These are phyloP conservation scores for Apodemus speciosus DNA, from an alignment of 2,113 vertebrate genomes.

Conservation along the genomic window DNA sequence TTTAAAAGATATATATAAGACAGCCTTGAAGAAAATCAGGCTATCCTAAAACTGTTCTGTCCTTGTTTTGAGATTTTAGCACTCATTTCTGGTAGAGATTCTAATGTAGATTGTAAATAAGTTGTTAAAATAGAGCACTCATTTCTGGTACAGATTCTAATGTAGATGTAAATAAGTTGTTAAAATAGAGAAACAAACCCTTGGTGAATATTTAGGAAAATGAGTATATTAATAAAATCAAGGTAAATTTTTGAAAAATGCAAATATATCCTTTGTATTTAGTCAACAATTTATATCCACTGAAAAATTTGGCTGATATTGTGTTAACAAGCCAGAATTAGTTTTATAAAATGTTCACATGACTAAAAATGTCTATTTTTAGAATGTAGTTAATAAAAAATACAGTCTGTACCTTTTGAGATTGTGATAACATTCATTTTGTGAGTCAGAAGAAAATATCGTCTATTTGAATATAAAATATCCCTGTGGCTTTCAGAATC, in stretches of 20 bases:
- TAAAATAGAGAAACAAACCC: constrained; percentile 79
- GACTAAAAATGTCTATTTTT: constrained; percentile 34
- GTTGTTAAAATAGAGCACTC: constrained; percentile 71
- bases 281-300: background rate
- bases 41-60: constrained; percentile 81
- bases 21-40: constrained; percentile 37
- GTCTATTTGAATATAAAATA: constrained; percentile 60
- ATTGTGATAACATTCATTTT: constrained; percentile 51
- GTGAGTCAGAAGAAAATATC: constrained; percentile 28
- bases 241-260: constrained; percentile 49
- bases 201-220: constrained; percentile 76
- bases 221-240: constrained; percentile 72
- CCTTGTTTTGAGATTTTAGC: constrained; percentile 71
- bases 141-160: constrained; percentile 79
- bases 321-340: constrained; percentile 10
- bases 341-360: constrained; percentile 41
- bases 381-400: constrained; percentile 29
- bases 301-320: constrained; percentile 40
- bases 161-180: constrained; percentile 75
- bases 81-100: constrained; percentile 75
- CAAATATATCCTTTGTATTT: constrained; percentile 9
- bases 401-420: constrained; percentile 33
- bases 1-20: background rate
- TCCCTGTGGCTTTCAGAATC: constrained; percentile 61
- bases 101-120: constrained; percentile 76